Base-by-base conservation (phyloP, 2,113 vertebrate genomes). In the Grus americana region DNA sequence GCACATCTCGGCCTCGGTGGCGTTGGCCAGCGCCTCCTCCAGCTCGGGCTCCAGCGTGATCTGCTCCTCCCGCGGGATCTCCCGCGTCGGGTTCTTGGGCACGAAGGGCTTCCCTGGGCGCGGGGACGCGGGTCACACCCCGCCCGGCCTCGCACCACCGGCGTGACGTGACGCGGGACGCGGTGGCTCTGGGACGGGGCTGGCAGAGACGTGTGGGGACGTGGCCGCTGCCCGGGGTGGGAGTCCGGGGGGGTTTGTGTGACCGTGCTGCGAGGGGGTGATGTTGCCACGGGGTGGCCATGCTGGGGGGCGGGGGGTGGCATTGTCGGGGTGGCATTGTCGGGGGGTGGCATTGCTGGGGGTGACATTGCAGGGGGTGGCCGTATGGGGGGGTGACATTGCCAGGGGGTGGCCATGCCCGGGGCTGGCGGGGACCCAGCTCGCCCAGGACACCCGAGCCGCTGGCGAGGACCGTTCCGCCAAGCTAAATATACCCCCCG, bases 1-100 rank as follows among this genome's bases (percentile, higher is more conserved):
- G 15, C 99, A 99, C 99, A 99, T 99, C 96, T 99, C 99, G 0
- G 99, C 99, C 1, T 99, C 99, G 0, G 99, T 99, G 96, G 99
- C 99, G 0, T 99, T 98, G 62, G 98, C 98, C 96, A 99, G 94
- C 1, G 99, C 99, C 91, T 99, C 99, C 97, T 99, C 99, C 96
- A 99, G 96, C 97, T 99, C 99, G 0, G 99, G 99, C 95, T 99
- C 99, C 97, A 99, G 97, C 1, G 98, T 98, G 88, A 99, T 98
- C 97, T 99, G 98, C 95, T 99, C 99, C 54, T 99, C 95, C 6
- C 40, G 36, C 0, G 99, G 98, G 62, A 99, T 97, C 91, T 98
- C 98, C 29, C 97, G 95, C 30, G 94, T 92, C 8, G 97, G 90
- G 18, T 93, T 85, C 97, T 99, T 99, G 30, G 99, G 97, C 61